Base-by-base conservation (phyloP, 2,113 vertebrate genomes). In the Lethenteron reissneri region DNA sequence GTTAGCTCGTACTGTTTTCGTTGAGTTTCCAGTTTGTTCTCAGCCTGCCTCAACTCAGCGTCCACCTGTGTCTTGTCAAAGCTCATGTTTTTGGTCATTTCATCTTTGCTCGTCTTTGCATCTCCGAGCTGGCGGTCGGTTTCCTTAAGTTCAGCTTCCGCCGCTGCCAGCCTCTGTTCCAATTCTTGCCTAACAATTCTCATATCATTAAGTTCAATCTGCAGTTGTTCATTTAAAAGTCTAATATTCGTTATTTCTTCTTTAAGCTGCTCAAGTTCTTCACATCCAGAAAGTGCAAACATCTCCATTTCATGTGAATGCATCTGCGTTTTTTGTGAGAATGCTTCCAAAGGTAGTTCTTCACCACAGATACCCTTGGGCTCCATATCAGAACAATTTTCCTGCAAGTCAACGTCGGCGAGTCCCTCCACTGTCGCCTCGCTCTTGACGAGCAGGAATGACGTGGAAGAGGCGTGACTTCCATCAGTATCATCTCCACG, bases 1-100 rank as follows among this genome's bases (percentile, higher is more conserved):
- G 87, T 87, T 72, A 82, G 83, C 75, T 89, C 82, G 70, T 87
- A 87, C 71, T 84, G 87, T 3, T 70, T 78, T 1, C 78, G 74
- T 77, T 90, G 84, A 69, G 90, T 86, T 6, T 81, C 71, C 2
- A 88, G 73, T 1, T 76, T 78, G 73, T 76, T 81, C 77, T 91
- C 84, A 1, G 76, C n/a, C 75, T 79, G 84, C 25, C 77, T 80
- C 74, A 94, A 71, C 71, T 94, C 86, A 0, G 12, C 75, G 75
- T 89, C 88, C 13, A 92, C 73, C 57, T 85, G 84, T 2, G n/a
- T 77, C 74, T 90, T 94, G 73, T 92, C 89, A 41, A 41, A 41
- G 41, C 41, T 41, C 41, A 41, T 92, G 76, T 92, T 89, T 69
- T 84, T 76, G 19, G 75, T 75, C 25, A 82, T 74, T 74, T 85